Percentiles rank a stretch among this genome's conserved stretches.
These are phyloP conservation scores for Diarsia brunnea DNA, from an alignment of 2,888 invertebrate species.

Conservation along the genomic window DNA sequence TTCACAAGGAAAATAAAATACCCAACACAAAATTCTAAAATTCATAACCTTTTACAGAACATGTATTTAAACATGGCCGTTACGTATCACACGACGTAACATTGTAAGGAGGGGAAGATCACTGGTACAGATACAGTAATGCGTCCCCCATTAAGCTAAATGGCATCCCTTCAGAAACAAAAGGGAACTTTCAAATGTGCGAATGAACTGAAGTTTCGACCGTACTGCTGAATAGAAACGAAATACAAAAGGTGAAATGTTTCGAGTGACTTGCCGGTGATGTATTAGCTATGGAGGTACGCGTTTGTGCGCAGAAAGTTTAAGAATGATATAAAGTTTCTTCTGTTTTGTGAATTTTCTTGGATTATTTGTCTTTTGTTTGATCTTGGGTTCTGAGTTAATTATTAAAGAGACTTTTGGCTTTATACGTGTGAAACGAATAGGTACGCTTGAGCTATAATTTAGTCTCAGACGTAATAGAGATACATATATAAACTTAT, in stretches of 20 bases:
- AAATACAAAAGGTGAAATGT: conserved; percentile 63
- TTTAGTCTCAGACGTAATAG: background rate
- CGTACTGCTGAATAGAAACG: conserved; percentile 39
- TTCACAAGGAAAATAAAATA: conserved; percentile 22
- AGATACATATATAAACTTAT: no score
- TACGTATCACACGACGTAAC: conserved; percentile 28
- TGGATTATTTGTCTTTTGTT: conserved; percentile 36
- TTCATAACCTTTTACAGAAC: conserved; percentile 35
- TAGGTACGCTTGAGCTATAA: background rate
- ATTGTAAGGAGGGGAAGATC: conserved; percentile 43
- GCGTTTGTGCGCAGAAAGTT: conserved; percentile 21
- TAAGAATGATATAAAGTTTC: conserved; percentile 28
- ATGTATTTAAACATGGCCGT: conserved; percentile 20
- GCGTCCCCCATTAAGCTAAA: conserved; percentile 60
- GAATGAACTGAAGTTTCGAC: conserved; percentile 58
- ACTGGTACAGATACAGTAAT: conserved; percentile 59
- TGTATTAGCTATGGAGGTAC: conserved; percentile 38
- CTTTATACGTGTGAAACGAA: background rate
- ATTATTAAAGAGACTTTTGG: conserved; percentile 16
- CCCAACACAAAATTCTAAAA: background rate
- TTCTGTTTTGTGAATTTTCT: conserved; percentile 32
- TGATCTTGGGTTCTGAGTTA: conserved; percentile 12
- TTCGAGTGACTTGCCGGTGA: conserved; percentile 41
- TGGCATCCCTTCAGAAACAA: conserved; percentile 60
- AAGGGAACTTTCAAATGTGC: conserved; percentile 63